Base-by-base conservation (phyloP, 2,113 vertebrate species). In the Corydoras maculifer region DNA sequence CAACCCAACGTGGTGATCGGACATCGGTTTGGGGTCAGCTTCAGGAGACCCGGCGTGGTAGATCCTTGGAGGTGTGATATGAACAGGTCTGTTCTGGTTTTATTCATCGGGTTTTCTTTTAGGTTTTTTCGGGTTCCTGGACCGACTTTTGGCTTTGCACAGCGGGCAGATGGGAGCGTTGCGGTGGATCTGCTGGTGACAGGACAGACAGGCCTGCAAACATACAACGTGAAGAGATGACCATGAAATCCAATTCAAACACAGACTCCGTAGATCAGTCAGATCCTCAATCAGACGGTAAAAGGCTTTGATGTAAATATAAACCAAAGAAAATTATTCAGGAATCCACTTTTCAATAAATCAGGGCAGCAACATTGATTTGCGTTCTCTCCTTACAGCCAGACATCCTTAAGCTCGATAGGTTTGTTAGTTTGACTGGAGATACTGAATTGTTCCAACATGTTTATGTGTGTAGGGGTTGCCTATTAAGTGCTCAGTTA, bases 141-240 rank as follows among this genome's bases (percentile, higher is more conserved):
- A 99, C 29, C 97, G 93, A 81, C 96, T 99, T 87, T 99, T 98
- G 75, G 97, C 97, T 90, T 99, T 99, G 86, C 97, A 98, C 73
- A 98, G 84, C 0, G 97, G 97, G 76, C 96, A 99, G 65, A 98
- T 98, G 53, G 96, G 96, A 0, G 96, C 97, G 0, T 99, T 99
- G 70, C 97, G 94, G 73, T 99, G 97, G 78, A 99, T 99, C 88
- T 99, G 97, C 77, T 99, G 97, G 79, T 98, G 97, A 86, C 97
- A 99, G 0, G 97, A 99, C 71, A 99, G 89, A 81, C 97, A 99
- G 0, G 97, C 97, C 97, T 99, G 82, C 14, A 15, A n/a, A 57
- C 12, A 57, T n/a, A 57, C 9, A 53, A 53, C 13, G 10, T 2
- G 51, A 53, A 53, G 13, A 53, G 3, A 6, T 10, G 51, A 53